phyloP scores from a whole-genome alignment of 1,140 invertebrate species.

The Micrasema longulum region DNA sequence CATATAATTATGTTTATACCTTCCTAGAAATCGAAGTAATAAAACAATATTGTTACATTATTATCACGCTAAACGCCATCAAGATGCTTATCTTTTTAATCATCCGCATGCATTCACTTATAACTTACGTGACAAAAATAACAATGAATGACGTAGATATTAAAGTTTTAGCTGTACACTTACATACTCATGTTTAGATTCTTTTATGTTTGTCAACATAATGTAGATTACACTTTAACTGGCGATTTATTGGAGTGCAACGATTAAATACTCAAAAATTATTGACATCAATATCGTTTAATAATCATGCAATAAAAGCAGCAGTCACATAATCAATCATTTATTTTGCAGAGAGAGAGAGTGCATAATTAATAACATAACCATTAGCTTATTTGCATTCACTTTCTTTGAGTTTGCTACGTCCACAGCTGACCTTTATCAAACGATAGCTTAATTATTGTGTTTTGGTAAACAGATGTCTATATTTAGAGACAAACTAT shows the following conservation, averaged over 20 bases:
- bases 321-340: no score
- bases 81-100: not conserved
- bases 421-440: slow-evolving; percentile 16
- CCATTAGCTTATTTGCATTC: slow-evolving; percentile 12
- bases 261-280: no score
- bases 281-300: no score
- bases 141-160: no score
- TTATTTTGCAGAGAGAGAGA: no score
- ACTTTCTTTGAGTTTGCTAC: slow-evolving; percentile 9
- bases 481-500: slow-evolving; percentile 8
- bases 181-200: no score
- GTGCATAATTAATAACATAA: slow-evolving; percentile 13
- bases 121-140: no score
- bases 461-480: not conserved
- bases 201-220: no score
- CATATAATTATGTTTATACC: not conserved
- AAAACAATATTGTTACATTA: not conserved
- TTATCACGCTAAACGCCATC: not conserved
- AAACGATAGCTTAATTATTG: slow-evolving; percentile 5
- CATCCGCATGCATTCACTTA: not conserved
- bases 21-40: not conserved
- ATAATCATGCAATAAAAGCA: no score
- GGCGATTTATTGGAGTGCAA: no score
- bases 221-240: no score
- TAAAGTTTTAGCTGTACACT: no score